Evolutionary conservation across 2,888 invertebrate genomes (phyloP).

Genomic region (Cheiracanthium punctorium): DNA sequence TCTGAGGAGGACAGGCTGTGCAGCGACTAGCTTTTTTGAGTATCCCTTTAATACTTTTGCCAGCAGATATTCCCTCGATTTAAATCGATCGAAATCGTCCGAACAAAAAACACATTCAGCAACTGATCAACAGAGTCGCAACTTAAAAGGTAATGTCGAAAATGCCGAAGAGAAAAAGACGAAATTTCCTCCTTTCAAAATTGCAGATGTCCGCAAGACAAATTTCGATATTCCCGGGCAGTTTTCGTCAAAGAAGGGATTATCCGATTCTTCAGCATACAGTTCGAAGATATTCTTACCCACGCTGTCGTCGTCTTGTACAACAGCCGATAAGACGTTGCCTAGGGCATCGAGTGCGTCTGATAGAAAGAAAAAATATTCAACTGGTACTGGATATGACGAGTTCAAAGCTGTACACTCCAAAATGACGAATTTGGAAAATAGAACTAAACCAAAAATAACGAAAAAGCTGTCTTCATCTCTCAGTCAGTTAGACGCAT

Average conservation of each 20-base stretch:
- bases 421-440: conserved; percentile 15
- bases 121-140: not conserved
- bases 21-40: conserved; percentile 47
- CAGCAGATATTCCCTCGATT: not conserved
- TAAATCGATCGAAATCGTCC: conserved; percentile 6
- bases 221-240: conserved; percentile 25
- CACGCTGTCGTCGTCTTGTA: conserved; percentile 23
- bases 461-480: conserved; percentile 40
- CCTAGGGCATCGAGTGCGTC: not conserved
- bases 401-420: conserved; percentile 55
- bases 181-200: conserved; percentile 3
- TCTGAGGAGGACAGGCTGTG: conserved; percentile 36
- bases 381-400: conserved; percentile 43
- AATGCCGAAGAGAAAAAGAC: not conserved
- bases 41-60: conserved; percentile 20
- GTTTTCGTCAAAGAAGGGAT: not conserved
- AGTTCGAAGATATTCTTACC: conserved; percentile 23
- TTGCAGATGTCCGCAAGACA: conserved; percentile 36
- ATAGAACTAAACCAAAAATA: not conserved
- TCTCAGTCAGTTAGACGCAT: conserved; percentile 13
- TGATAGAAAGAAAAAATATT: not conserved
- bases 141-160: conserved; percentile 7
- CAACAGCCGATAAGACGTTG: not conserved
- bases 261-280: conserved; percentile 17
- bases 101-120: not conserved